Percentiles rank a stretch among this genome's conserved stretches.
Conservation (phyloP, 2,888 invertebrate species). For the Ganaspis brasiliensis region DNA sequence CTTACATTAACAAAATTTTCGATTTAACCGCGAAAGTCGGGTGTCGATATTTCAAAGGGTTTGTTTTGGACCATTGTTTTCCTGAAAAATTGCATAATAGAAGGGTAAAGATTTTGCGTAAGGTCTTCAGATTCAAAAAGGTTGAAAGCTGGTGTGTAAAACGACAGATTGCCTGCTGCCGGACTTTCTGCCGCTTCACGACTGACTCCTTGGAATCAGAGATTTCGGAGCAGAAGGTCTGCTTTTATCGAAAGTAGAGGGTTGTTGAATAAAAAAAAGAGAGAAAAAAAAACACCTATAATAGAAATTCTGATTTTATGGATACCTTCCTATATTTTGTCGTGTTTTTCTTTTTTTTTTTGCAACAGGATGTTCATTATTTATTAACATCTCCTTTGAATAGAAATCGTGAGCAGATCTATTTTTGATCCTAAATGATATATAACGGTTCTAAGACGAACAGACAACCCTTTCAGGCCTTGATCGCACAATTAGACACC, state of each 20-base stretch:
- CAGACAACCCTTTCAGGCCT: conserved; percentile 20
- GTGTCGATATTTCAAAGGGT: too few species aligned
- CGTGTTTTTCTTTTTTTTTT: conserved; percentile 10
- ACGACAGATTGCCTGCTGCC: conserved; percentile 40
- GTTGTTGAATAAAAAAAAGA: conserved; percentile 22
- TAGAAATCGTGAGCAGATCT: conserved; percentile 28
- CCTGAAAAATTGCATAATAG: conserved; percentile 3
- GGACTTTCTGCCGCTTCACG: conserved; percentile 38
- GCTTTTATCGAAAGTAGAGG: conserved; percentile 26
- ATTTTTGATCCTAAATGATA: conserved; percentile 21
- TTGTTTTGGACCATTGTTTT: not conserved
- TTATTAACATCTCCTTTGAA: conserved; percentile 15
- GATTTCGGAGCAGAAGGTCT: conserved; percentile 33
- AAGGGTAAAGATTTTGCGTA: not conserved
- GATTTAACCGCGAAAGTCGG: too few species aligned
- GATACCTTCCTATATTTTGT: not conserved
- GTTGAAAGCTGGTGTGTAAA: conserved; percentile 30
- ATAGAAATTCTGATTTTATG: conserved; percentile 38
- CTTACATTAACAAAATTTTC: too few species aligned
- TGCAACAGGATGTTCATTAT: conserved; percentile 29
- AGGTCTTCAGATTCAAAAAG: conserved; percentile 27
- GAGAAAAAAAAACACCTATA: too few species aligned
- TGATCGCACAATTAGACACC: conserved; percentile 20
- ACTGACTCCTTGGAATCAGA: conserved; percentile 43
- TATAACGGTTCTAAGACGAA: conserved; percentile 5